Base-by-base conservation (phyloP, 1,140 invertebrate genomes). In the Meloidogyne floridensis region DNA sequence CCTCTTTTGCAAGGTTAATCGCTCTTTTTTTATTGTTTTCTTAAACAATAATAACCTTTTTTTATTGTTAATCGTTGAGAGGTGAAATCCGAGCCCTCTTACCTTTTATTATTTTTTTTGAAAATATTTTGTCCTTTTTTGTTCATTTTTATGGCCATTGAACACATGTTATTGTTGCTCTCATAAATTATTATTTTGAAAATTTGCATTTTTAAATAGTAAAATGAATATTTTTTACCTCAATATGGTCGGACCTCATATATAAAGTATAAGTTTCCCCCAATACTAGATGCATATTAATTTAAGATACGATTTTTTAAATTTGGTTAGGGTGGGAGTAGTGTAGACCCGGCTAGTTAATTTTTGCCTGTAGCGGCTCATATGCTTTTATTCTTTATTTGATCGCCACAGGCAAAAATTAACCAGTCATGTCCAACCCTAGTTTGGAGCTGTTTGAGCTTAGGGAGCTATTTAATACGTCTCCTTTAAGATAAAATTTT, bases 31-130 rank as follows among this genome's bases (percentile, higher is more conserved):
- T 69, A 15, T 77, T 77, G 75, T 51, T 77, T 54, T 15, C n/a
- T 18, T 18, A 43, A 56, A 77, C 6, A 65, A 6, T n/a, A 32
- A 32, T 32, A 32, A 15, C 11, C 13, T 4, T 59, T 15, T 15
- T 65, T n/a, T 65, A n/a, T 65, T 65, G 42, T 56, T 42, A 56
- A 32, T 69, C 51, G 69, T 56, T 77, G 7, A 32, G 32, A 43
- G n/a, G 51, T 54, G 75, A 77, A 77, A 77, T 77, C 42, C 69
- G 75, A 77, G 74, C 74, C 74, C 43, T 56, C 20, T 65, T 65
- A 43, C 69, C 75, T 56, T 42, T 77, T 56, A 42, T 65, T 54
- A 32, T 32, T 32, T 15, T 43, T 54, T 15, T 11, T 42, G 54
- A n/a, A 15, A 65, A 56, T 18, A 54, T 77, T 56, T 43, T 54